phyloP scores from a whole-genome alignment of 2,888 invertebrate genomes.

The Oeneis ivallda region DNA sequence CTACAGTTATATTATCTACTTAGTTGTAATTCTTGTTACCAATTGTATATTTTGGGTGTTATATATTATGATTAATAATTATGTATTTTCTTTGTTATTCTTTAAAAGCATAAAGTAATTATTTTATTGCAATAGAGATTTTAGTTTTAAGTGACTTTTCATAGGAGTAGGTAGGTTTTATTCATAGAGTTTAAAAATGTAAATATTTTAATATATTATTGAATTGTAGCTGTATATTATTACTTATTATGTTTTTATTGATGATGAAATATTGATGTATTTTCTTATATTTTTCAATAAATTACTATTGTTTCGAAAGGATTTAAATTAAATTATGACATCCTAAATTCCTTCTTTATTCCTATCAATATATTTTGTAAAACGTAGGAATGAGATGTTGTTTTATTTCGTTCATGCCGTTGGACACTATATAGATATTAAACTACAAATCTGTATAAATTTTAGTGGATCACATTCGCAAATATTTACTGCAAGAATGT shows the following conservation, averaged over 20 bases:
- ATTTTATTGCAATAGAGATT: neutral
- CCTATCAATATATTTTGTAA: neutral
- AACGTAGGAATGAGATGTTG: neutral
- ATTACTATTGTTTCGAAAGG: neutral
- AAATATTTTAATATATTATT: neutral
- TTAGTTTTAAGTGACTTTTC: neutral
- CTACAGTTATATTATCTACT: neutral
- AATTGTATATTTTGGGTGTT: constrained; percentile 5
- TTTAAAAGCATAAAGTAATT: neutral
- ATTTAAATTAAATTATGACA: neutral
- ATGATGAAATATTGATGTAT: too few relatives aligned
- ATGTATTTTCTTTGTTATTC: neutral
- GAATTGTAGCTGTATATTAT: too few relatives aligned
- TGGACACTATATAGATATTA: neutral
- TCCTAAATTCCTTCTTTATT: too few relatives aligned
- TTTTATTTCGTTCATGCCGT: neutral
- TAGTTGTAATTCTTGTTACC: constrained; percentile 36
- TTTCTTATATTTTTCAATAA: neutral
- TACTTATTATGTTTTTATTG: too few relatives aligned
- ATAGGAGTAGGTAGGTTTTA: too few relatives aligned
- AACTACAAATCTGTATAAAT: constrained; percentile 5
- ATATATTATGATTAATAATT: neutral
- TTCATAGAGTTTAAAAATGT: neutral
- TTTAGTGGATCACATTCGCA: constrained; percentile 11
- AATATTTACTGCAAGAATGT: constrained; percentile 32